Conservation (phyloP, 2,113 vertebrate species). For the Physeter macrocephalus region DNA sequence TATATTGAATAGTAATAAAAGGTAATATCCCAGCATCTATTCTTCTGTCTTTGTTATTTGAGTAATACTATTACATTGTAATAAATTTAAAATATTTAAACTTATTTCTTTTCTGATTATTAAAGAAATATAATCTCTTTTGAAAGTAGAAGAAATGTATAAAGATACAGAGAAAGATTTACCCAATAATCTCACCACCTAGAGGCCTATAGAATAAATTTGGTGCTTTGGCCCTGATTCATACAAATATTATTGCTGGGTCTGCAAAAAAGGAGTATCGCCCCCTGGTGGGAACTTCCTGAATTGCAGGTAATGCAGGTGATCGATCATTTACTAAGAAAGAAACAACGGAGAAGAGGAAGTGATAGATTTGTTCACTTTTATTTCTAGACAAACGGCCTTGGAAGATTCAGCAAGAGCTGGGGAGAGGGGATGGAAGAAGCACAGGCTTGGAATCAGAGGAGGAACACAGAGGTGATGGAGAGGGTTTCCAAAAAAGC, state of each 20-base stretch:
- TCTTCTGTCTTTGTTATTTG: not conserved
- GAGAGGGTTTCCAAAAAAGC: not conserved
- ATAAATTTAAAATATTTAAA: conserved; percentile 18
- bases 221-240: not conserved
- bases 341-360: not conserved
- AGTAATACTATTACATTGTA: not conserved
- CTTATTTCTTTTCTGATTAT: conserved; percentile 28
- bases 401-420: not conserved
- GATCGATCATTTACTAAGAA: not conserved
- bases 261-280: not conserved
- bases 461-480: not conserved
- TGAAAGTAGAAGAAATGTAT: not conserved
- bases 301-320: not conserved
- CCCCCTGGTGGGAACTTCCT: not conserved
- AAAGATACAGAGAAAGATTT: not conserved
- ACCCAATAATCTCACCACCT: not conserved
- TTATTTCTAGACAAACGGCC: not conserved
- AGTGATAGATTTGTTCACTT: not conserved
- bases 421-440: not conserved
- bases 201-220: not conserved
- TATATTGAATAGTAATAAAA: not conserved
- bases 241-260: not conserved
- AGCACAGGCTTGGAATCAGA: not conserved
- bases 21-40: not conserved
- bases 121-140: not conserved